Evolutionary conservation across 1,140 invertebrate genomes (phyloP).

Genomic region (Drosophila kikkawai): DNA sequence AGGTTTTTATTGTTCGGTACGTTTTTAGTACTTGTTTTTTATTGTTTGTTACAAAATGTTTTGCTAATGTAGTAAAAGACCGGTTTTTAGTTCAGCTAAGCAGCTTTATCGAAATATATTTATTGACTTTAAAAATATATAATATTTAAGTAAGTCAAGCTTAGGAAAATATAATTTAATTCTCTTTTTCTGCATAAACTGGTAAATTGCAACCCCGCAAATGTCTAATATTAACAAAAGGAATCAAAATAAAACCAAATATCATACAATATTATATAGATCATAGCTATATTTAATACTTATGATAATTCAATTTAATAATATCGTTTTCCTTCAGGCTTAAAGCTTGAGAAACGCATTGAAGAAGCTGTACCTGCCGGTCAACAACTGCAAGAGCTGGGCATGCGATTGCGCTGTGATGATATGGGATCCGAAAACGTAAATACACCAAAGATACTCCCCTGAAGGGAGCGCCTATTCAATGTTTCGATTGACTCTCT

Average conservation of each 20-base stretch:
- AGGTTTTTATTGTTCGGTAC: too few species aligned
- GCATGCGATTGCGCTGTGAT: conserved; percentile 86
- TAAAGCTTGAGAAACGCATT: conserved; percentile 87
- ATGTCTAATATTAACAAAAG: not conserved
- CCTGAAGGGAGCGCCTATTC: not conserved
- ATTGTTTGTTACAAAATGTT: not conserved
- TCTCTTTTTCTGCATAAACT: not conserved
- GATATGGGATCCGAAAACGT: conserved; percentile 86
- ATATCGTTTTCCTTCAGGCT: conserved; percentile 66
- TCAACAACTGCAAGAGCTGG: conserved; percentile 89
- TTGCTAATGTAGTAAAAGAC: not conserved
- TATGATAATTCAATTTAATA: too few species aligned
- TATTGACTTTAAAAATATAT: not conserved
- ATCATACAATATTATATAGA: not conserved
- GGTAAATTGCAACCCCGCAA: not conserved
- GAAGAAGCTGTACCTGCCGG: conserved; percentile 88
- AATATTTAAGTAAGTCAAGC: not conserved
- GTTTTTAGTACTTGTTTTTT: not conserved
- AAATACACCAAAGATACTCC: conserved; percentile 16
- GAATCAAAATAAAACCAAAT: not conserved
- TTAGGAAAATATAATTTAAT: not conserved
- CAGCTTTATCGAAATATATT: not conserved
- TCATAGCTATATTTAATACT: too few species aligned
- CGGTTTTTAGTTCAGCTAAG: not conserved
- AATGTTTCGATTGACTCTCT: conserved; percentile 42